Conservation (phyloP, 2,113 vertebrate genomes). For the Argyrosomus japonicus region DNA sequence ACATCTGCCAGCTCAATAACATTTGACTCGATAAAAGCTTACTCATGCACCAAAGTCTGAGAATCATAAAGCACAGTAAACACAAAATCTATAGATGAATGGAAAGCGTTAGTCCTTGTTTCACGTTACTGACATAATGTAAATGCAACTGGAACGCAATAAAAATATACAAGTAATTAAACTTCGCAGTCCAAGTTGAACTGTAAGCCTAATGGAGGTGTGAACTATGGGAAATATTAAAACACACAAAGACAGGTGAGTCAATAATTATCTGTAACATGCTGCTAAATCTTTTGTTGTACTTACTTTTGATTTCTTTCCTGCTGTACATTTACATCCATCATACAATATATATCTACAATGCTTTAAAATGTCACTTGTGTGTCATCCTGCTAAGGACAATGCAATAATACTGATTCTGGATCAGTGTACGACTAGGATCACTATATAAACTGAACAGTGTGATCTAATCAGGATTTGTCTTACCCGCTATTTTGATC, state of each 20-base stretch:
- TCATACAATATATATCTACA: neutral
- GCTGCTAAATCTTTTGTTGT: neutral
- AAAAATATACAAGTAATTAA: neutral
- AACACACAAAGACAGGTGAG: neutral
- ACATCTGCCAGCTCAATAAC: constrained; percentile 30
- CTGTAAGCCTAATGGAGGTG: neutral
- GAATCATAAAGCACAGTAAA: neutral
- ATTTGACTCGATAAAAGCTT: constrained; percentile 20
- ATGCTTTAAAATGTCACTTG: neutral
- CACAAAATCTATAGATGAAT: constrained; percentile 20
- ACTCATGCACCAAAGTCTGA: neutral
- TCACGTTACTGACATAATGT: neutral
- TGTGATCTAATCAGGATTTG: neutral
- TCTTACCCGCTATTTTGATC: neutral
- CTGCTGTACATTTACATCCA: neutral
- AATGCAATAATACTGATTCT: neutral
- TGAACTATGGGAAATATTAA: neutral
- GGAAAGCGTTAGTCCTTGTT: neutral
- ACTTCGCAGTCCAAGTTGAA: neutral
- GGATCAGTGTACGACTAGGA: neutral
- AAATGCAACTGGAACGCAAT: neutral
- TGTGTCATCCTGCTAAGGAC: neutral
- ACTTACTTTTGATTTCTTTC: neutral
- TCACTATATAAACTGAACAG: neutral
- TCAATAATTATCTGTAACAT: neutral